Evolutionary conservation across 2,113 vertebrate genomes (phyloP).

Genomic region (Callithrix jacchus): DNA sequence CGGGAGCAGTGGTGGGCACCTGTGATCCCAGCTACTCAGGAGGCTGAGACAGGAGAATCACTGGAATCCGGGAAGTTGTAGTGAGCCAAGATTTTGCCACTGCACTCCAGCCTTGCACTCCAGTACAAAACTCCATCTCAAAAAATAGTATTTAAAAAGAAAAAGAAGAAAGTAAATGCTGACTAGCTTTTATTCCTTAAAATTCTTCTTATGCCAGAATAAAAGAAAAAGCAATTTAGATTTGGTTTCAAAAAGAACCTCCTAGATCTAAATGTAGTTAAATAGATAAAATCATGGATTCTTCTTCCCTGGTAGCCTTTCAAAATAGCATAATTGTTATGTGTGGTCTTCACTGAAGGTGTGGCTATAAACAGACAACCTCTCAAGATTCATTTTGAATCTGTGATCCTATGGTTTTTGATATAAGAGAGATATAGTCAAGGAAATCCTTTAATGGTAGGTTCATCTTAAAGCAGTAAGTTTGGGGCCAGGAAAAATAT

Average conservation of each 20-base stretch:
- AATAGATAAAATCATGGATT: not conserved
- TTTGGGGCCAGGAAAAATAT: not conserved
- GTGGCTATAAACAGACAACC: not conserved
- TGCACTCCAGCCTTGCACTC: too few relatives aligned
- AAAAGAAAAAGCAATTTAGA: slow-evolving; percentile 24
- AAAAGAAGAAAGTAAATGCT: not conserved
- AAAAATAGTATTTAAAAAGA: too few relatives aligned
- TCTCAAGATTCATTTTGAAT: not conserved
- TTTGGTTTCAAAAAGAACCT: slow-evolving; percentile 7
- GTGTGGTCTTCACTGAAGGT: not conserved
- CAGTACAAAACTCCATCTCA: too few relatives aligned
- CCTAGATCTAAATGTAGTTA: not conserved
- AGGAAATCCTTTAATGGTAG: not conserved
- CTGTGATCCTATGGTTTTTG: not conserved
- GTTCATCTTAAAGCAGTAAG: not conserved
- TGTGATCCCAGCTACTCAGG: too few relatives aligned
- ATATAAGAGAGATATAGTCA: not conserved
- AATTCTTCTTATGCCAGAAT: not conserved
- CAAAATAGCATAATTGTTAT: not conserved
- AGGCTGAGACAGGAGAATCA: too few relatives aligned
- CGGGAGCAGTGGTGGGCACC: too few relatives aligned
- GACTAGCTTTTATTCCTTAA: not conserved
- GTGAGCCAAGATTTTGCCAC: too few relatives aligned
- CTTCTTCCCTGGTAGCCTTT: not conserved
- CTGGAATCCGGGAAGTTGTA: too few relatives aligned